Evolutionary conservation across 2,797 vertebrate species (phyloP), one percentile per base, ranked within the genome.

Genomic region (Mus spretus): DNA sequence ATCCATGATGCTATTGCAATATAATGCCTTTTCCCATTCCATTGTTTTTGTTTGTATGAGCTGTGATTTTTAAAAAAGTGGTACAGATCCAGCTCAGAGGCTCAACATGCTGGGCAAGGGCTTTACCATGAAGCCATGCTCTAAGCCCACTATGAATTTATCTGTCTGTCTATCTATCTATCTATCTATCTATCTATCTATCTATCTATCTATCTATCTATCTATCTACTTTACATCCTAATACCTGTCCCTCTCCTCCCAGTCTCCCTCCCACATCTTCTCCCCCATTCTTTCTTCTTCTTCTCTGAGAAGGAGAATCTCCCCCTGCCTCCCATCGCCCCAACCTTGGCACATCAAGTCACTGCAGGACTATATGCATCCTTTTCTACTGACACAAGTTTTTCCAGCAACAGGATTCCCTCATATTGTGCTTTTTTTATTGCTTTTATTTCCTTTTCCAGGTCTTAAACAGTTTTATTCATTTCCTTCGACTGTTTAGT

Each of bases 11-110:
- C 95, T 65, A 59, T 70, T 47, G 61, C 47, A 65, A 72, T 55
- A 40, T 78, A 83, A 79, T 87, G 70, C n/a, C 79, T 89, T 97
- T 90, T 84, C 24, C 91, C 78, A 90, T 78, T 91, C 20, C 40
- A 34, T 85, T 87, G 80, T 28, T 47, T 96, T 75, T 70, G 67
- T 57, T 70, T 83, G 75, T 83, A 94, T 65, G 57, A 96, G 37
- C 86, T 90, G 77, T 94, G 90, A 85, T 90, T 96, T 47, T 93
- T 89, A 3, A 13, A 34, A 20, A 61, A 17, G 44, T 92, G 55
- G 53, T 63, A 22, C 70, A 4, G 10, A 92, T 8, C 26, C 40
- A 63, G 75, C 20, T 53, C 40, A 63, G 20, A 40, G 67, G 19
- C 31, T 84, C 37, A 24, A 92, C 67, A 40, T 31, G 61, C 24